Base-by-base conservation (phyloP, 2,888 invertebrate genomes). In the Maniola hyperantus region DNA sequence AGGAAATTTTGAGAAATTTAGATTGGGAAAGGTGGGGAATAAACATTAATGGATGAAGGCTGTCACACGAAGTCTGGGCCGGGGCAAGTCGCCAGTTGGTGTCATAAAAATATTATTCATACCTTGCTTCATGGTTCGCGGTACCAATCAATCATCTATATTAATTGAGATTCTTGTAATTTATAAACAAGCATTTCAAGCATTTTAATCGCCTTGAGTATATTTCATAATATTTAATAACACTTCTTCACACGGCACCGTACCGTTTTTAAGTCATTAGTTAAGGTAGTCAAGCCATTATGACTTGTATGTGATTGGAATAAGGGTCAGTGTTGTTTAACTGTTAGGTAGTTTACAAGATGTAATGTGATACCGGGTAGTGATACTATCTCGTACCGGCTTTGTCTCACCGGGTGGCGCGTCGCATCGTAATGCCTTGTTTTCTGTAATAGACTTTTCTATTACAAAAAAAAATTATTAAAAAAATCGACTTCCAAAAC, bases 141-240 rank as follows among this genome's bases (percentile, higher is more conserved):
- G 42, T 42, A 11, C 48, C 48, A 48, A 48, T 48, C 48, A 15
- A 48, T 48, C 48, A 48, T 48, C 18, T 48, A 18, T 48, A 18
- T 48, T 48, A 48, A 48, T 48, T 48, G 18, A 48, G 48, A 46
- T 48, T 48, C 48, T 48, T 48, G 18, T 48, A 18, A 48, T 18
- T 48, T 48, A 8, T 48, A 48, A 48, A 18, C 48, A 48, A 18
- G 48, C 10, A 39, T 39, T 39, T 39, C 36, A 39, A 26, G 26
- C 11, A 46, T 46, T 18, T 48, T 48, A 18, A 48, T 48, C 46
- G 18, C 48, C 48, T 46, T 48, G 18, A 48, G 48, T 7, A 8
- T 48, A 48, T 48, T 48, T 48, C 48, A 18, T 18, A 48, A 48
- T 8, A 48, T 48, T 48, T 48, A 48, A 48, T 48, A 48, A 48